Evolutionary conservation across 2,888 invertebrate genomes (phyloP), one percentile per base, ranked within the genome.

Genomic region (Deilephila porcellus): DNA sequence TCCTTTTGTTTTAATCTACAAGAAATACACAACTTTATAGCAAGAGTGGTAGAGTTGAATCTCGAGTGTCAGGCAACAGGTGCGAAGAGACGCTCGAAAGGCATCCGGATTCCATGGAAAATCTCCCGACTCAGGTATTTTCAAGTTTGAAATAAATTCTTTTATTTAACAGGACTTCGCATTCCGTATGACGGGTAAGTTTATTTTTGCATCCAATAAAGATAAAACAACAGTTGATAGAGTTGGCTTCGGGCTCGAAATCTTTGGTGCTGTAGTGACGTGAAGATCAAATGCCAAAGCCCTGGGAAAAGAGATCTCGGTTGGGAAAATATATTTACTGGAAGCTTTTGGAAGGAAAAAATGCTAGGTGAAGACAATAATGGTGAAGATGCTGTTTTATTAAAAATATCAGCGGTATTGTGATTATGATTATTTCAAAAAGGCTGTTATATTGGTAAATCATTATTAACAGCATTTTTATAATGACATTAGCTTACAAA

Each of bases 81-180:
- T 52, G 70, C 60, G 19, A 53, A 70, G 70, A 73, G 34, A 56
- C 52, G 20, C 71, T 19, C 53, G 62, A 45, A 63, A 74, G 71
- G 74, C 72, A 73, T 63, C 75, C 72, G 75, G 76, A 77, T 78
- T 71, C 76, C 71, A 71, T 60, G 71, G 72, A 77, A 78, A 78
- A 76, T 76, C 76, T 78, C 71, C 72, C 74, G 77, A 75, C 74
- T 77, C 77, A 76, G 74, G 76, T 77, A 79, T 77, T 78, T 76
- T 74, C 72, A 77, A 76, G 77, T 78, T 74, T 72, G 73, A 77
- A 78, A 77, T 78, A 80, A 76, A 80, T 76, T 77, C 74, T 71
- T 77, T 75, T 78, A 78, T 79, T 72, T 70, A 56, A 37, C 25
- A 56, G 53, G 45, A 52, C 34, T 20, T 34, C 45, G 67, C 32